These are phyloP conservation scores for Psylliodes chrysocephalus DNA, from an alignment of 2,888 invertebrate species.

Conservation along the genomic window DNA sequence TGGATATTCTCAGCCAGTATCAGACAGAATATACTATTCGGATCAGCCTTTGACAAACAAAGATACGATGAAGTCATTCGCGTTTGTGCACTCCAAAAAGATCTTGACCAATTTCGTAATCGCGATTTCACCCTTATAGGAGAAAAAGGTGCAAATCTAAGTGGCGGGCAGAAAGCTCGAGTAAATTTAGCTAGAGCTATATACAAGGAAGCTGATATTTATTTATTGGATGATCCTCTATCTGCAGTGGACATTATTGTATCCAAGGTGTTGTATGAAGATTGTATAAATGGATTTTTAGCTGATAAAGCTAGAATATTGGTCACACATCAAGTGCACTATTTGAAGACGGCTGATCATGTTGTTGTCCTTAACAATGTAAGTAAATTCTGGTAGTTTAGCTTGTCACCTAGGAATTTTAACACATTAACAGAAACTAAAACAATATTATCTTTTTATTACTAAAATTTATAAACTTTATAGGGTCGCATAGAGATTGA, in stretches of 20 bases:
- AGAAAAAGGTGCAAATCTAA: conserved; percentile 76
- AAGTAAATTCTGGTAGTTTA: too few species aligned
- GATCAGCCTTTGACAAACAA: conserved; percentile 74
- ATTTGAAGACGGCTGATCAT: conserved; percentile 68
- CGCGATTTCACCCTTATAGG: conserved; percentile 83
- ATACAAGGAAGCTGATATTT: conserved; percentile 84
- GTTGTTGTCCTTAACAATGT: conserved; percentile 73
- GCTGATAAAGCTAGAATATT: conserved; percentile 74
- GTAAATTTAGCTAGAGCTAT: conserved; percentile 86
- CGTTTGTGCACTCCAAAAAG: conserved; percentile 75
- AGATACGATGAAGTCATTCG: conserved; percentile 74
- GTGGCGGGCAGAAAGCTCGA: conserved; percentile 86
- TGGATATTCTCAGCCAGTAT: conserved; percentile 85
- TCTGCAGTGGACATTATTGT: conserved; percentile 90
- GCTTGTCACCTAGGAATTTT: too few species aligned
- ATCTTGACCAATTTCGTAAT: conserved; percentile 77
- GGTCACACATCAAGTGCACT: conserved; percentile 78
- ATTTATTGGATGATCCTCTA: conserved; percentile 87
- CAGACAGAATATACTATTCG: conserved; percentile 91
- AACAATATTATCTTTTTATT: too few species aligned
- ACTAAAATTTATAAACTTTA: too few species aligned
- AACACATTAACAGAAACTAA: too few species aligned
- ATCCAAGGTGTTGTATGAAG: conserved; percentile 84
- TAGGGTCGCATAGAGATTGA: conserved; percentile 14
- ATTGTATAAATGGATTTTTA: conserved; percentile 73